A percentile compares a stretch with the other conserved stretches of the same genome.
Evolutionary conservation across 35 echinoderm and acorn worm genomes (phyloP).

Genomic region (Hemicentrotus pulcherrimus): DNA sequence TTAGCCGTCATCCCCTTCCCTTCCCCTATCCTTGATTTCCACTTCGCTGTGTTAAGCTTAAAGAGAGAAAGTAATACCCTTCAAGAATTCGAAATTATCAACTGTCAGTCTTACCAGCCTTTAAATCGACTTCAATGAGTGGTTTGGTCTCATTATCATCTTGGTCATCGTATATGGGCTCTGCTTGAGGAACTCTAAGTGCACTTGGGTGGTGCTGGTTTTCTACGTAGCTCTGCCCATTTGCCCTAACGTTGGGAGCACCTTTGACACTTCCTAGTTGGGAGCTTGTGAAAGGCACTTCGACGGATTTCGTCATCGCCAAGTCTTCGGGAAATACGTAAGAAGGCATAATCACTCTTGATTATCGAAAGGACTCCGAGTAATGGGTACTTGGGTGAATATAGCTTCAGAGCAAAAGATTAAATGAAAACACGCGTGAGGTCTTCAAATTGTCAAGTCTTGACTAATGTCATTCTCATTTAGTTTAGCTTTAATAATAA

Average conservation of each 20-base stretch:
- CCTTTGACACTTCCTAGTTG: neutral
- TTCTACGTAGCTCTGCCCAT: neutral
- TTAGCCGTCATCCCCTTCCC: too few species aligned
- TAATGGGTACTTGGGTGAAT: too few species aligned
- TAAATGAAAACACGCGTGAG: too few species aligned
- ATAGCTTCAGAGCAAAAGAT: too few species aligned
- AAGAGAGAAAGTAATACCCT: neutral
- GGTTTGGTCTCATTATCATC: neutral
- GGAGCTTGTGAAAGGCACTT: neutral
- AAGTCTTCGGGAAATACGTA: neutral
- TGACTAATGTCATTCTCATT: too few species aligned
- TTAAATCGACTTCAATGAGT: neutral
- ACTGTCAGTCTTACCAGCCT: neutral
- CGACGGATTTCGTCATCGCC: neutral
- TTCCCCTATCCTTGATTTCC: too few species aligned
- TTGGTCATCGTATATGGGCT: neutral
- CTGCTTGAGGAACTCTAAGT: neutral
- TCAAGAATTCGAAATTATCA: neutral
- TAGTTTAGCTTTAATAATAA: too few species aligned
- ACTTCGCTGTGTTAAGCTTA: too few species aligned
- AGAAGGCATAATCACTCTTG: neutral
- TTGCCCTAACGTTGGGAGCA: neutral
- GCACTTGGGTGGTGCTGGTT: neutral
- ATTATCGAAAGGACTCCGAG: too few species aligned
- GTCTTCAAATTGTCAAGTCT: too few species aligned